Conservation (phyloP, 2,888 invertebrate species). For the Oligia fasciuncula region DNA sequence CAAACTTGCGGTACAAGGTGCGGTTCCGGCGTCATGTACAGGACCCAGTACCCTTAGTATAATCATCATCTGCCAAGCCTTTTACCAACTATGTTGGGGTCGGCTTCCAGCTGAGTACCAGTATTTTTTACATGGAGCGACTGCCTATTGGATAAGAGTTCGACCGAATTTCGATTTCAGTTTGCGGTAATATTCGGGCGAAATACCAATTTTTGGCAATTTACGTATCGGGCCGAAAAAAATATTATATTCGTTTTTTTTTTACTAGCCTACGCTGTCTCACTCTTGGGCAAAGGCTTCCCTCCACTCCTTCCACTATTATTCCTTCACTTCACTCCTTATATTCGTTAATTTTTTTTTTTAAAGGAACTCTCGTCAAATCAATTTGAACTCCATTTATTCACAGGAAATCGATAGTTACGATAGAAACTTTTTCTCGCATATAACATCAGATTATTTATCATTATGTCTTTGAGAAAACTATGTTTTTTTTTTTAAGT, state of each 20-base stretch:
- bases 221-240: background rate
- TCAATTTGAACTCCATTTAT: background rate
- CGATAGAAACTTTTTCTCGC: background rate
- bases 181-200: background rate
- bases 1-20: no score
- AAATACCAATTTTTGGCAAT: background rate
- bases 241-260: no score
- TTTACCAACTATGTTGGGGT: background rate
- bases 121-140: background rate
- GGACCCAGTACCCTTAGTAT: background rate
- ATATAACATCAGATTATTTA: background rate
- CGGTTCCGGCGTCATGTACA: no score
- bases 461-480: background rate
- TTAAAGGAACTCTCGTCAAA: no score
- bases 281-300: no score
- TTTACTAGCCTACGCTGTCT: no score
- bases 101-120: background rate
- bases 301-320: no score
- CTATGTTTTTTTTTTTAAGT: background rate
- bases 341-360: no score
- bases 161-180: background rate
- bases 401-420: background rate
- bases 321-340: no score
- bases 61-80: background rate
- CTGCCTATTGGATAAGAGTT: background rate